Evolutionary conservation across 2,888 invertebrate genomes (phyloP), one percentile per base, ranked within the genome.

Genomic region (Microctonus aethiopoides): DNA sequence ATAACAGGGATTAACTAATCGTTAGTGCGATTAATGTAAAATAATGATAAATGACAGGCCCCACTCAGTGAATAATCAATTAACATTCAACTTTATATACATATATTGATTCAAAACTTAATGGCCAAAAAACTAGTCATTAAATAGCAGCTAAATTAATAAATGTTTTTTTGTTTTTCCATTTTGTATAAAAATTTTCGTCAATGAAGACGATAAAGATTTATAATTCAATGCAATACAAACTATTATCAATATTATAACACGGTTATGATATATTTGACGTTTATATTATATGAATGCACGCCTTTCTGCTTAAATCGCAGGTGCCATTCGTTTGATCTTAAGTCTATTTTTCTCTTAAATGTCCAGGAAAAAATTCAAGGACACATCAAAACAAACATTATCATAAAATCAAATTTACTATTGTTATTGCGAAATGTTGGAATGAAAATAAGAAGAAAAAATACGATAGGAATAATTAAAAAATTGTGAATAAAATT

Each of bases 61-160:
- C n/a, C 57, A 62, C 24, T 16, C 66, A 61, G 61, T 67, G 34
- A 46, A 62, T 46, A 7, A 46, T n/a, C 16, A 16, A 46, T 46
- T 16, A n/a, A 7, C n/a, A n/a, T 6, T 46, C n/a, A 41, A 41
- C 6, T 46, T 16, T 36, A 36, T 36, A 36, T 16, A n/a, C 22
- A 39, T 24, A 29, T 51, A 60, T 41, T 61, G 24, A n/a, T 56
- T 56, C 20, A 34, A 61, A 29, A 29, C 29, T 51, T 32, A 32
- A 66, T 56, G 65, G 61, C 56, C 61, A 62, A 70, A 41, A 54
- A 70, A 41, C 70, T 70, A 70, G 70, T 70, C 70, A 66, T 54
- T 54, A n/a, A 62, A 66, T 32, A 34, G 29, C 29, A 34, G 52
- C 20, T 34, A 20, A 54, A 34, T 6, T 9, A 64, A 36, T 54